Conservation (phyloP, 2,888 invertebrate genomes). For the Synanthedon myopaeformis region DNA sequence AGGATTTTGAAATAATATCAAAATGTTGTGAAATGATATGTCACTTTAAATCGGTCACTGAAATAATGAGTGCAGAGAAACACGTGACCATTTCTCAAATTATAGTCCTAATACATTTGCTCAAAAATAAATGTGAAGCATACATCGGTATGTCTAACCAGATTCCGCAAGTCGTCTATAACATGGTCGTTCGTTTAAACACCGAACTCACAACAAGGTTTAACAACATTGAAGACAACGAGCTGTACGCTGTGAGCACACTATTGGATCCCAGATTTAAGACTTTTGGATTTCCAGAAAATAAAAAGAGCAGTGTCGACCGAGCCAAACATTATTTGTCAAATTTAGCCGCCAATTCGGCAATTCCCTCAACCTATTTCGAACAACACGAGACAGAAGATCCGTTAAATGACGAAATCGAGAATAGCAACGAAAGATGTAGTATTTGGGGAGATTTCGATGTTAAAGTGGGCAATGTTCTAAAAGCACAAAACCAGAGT, state of each 20-base stretch:
- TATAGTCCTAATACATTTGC: constrained; percentile 1
- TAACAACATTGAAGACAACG: neutral
- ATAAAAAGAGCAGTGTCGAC: neutral
- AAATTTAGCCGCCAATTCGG: neutral
- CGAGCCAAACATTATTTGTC: neutral
- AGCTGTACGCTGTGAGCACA: neutral
- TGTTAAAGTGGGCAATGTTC: constrained; percentile 1
- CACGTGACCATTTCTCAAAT: constrained; percentile 1
- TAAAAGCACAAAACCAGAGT: constrained; percentile 1
- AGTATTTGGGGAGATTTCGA: constrained; percentile 4
- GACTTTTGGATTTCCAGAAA: constrained; percentile 1
- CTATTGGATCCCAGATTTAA: constrained; percentile 1
- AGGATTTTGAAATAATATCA: neutral
- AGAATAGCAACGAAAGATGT: neutral
- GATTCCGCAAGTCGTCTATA: neutral
- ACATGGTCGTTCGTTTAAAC: neutral
- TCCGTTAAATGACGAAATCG: neutral
- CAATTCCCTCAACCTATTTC: neutral
- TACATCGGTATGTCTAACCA: neutral
- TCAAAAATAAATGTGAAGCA: constrained; percentile 3
- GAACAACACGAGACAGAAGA: neutral
- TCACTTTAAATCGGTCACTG: neutral
- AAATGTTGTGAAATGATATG: neutral
- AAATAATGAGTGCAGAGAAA: constrained; percentile 2
- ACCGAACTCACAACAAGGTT: neutral